phyloP scores from a whole-genome alignment of 2,113 vertebrate genomes.

The Siniperca knerii region DNA sequence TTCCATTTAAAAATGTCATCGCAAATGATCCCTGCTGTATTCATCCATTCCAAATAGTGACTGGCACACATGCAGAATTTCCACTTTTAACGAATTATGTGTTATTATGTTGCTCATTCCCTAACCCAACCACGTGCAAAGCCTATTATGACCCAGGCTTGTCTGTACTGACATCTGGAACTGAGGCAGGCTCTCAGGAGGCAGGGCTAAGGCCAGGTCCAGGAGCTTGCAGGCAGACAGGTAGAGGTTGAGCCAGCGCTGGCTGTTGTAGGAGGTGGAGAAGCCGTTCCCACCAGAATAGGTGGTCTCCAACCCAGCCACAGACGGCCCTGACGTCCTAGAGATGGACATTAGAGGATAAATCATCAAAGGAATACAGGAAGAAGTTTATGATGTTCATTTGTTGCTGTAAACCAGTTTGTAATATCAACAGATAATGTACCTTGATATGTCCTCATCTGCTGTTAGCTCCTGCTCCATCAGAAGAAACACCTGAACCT shows the following conservation, averaged over 20 bases:
- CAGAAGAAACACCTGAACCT: slow-evolving; percentile 82
- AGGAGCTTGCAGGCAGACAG: slow-evolving; percentile 98
- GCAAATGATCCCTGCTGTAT: background rate
- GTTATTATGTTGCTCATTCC: background rate
- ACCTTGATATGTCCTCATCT: slow-evolving; percentile 99
- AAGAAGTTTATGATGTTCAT: background rate
- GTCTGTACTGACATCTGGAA: slow-evolving; percentile 96
- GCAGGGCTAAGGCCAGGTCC: slow-evolving; percentile 95
- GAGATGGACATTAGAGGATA: slow-evolving; percentile 25
- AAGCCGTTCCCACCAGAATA: slow-evolving; percentile 98
- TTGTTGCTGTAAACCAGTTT: background rate
- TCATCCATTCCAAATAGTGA: slow-evolving; percentile 4
- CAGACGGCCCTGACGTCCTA: slow-evolving; percentile 95
- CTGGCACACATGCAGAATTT: background rate
- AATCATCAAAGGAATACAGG: background rate
- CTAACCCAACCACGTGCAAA: background rate
- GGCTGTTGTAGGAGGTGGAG: slow-evolving; percentile 98
- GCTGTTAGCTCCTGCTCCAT: slow-evolving; percentile 87
- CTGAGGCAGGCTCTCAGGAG: slow-evolving; percentile 97
- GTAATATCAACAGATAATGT: slow-evolving; percentile 29
- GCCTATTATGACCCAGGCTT: background rate
- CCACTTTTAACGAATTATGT: background rate
- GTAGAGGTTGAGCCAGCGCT: slow-evolving; percentile 99
- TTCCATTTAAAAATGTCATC: background rate
- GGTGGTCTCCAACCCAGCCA: slow-evolving; percentile 96